Evolutionary conservation across 2,113 vertebrate genomes (phyloP).

Genomic region (Connochaetes taurinus): DNA sequence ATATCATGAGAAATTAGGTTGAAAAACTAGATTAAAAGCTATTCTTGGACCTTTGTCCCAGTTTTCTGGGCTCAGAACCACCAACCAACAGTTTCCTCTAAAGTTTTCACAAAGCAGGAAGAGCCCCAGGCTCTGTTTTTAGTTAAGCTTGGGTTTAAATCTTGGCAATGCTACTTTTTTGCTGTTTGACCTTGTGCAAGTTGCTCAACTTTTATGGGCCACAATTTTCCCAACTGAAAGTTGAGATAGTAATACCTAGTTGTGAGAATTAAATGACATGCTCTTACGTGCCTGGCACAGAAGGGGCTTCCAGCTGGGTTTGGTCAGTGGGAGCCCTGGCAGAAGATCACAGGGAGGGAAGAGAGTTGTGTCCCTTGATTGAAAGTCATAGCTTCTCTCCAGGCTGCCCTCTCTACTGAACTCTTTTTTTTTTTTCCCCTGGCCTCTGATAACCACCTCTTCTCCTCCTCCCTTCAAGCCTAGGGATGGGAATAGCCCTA

Average conservation of each 20-base stretch:
- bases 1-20: neutral
- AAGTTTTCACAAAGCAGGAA: neutral
- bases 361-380: neutral
- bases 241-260: neutral
- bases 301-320: neutral
- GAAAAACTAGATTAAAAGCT: conserved; percentile 10
- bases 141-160: neutral
- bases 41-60: conserved; percentile 43
- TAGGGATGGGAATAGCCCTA: neutral
- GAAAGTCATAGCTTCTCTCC: neutral
- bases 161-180: neutral
- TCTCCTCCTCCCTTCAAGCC: neutral
- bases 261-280: conserved; percentile 11
- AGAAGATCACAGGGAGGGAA: conserved; percentile 1
- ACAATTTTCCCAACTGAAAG: neutral
- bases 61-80: neutral
- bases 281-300: neutral
- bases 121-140: neutral
- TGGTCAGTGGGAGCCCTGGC: neutral
- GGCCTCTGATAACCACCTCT: neutral
- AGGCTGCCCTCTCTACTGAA: neutral
- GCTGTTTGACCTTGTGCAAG: neutral
- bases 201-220: conserved; percentile 11
- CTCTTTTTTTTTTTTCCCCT: neutral
- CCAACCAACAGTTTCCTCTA: neutral